Evolutionary conservation across 2,888 invertebrate genomes (phyloP), one percentile per base, ranked within the genome.

Genomic region (Aplocera efformata): DNA sequence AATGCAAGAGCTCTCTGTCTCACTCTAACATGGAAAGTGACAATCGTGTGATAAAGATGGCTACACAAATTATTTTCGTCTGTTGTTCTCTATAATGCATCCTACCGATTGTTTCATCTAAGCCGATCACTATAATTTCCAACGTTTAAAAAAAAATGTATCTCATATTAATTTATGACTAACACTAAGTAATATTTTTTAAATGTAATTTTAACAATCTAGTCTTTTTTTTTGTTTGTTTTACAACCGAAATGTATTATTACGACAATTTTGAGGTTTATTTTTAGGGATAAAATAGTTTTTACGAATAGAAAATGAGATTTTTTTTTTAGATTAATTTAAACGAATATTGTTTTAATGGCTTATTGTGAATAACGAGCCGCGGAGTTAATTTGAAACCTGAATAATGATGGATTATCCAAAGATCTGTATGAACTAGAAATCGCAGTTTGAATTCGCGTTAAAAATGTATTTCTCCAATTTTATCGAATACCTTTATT

Each of bases 221-320:
- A 85, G 85, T 85, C 85, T 76, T 72, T 73, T 73, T 77, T 65
- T 69, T 76, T 72, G 65, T 67, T 76, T 72, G 13, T 17, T 69
- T 58, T 69, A 75, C 67, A 67, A 64, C 72, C 72, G 63, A 73
- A 73, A 74, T 72, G 74, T 79, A 79, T 75, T 77, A 72, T 69
- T 55, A 65, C 54, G 67, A 67, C 60, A 63, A 60, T 54, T 63
- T 66, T 64, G 56, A 56, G 56, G 56, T 63, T 50, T 43, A 38
- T 56, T 56, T 52, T 45, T 43, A 37, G 45, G 26, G 22, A 36
- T 37, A 58, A 23, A 23, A 39, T 44, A 44, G 43, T 56, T 57
- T n/a, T 56, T 55, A 53, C 50, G 48, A 56, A 58, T 60, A 52
- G 34, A 17, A 10, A 50, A 49, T 47, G 52, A 54, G 50, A 52